These are phyloP conservation scores for Nestor notabilis DNA, from an alignment of 2,113 vertebrate genomes.

Conservation along the genomic window DNA sequence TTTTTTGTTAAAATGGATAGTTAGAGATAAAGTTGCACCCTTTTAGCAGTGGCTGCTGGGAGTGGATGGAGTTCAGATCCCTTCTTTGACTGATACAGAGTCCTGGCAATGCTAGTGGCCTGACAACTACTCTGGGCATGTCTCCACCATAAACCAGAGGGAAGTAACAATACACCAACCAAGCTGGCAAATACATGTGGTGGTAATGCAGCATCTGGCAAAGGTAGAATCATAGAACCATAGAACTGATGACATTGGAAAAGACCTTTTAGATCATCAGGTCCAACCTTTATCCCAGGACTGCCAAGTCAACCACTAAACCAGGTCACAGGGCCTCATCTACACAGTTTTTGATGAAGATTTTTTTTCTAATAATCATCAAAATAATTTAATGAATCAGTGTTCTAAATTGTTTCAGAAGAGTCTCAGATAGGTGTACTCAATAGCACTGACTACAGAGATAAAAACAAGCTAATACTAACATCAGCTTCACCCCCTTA, in stretches of 20 bases:
- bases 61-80: fast-evolving
- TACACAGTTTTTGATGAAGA: not conserved
- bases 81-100: not conserved
- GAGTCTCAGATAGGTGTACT: not conserved
- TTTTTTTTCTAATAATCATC: not conserved
- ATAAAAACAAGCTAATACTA: not conserved
- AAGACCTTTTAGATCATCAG: not conserved
- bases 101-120: not conserved
- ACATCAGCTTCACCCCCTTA: not conserved
- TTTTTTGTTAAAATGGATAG: not conserved
- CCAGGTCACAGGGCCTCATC: not conserved
- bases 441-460: not conserved
- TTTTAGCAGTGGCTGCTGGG: not conserved
- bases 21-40: not conserved
- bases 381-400: not conserved
- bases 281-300: not conserved
- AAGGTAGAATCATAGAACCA: not conserved
- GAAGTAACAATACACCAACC: fast-evolving
- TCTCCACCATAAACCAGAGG: not conserved
- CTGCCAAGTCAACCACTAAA: not conserved
- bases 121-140: fast-evolving
- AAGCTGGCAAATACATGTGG: fast-evolving
- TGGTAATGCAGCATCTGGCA: not conserved
- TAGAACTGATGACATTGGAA: not conserved
- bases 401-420: not conserved